Conservation (phyloP, 2,888 invertebrate genomes). For the Azorinus chamasolen region DNA sequence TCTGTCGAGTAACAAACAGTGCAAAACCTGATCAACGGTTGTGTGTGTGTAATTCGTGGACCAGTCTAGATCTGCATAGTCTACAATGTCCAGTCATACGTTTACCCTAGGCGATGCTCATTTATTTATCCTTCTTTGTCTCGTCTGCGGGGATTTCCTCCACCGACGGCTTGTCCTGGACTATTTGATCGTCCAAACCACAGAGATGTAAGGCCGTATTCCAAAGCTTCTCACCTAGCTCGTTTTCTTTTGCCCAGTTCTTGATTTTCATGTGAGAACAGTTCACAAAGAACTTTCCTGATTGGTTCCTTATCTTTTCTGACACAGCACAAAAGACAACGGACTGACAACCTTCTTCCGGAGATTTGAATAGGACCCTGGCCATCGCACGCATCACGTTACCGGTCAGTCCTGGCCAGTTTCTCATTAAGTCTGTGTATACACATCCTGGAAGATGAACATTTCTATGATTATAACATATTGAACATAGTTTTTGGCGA, state of each 20-base stretch:
- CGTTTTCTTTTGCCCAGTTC: constrained; percentile 65
- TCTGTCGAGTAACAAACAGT: too few relatives aligned
- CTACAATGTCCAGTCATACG: too few relatives aligned
- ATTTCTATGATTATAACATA: too few relatives aligned
- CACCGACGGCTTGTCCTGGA: background rate
- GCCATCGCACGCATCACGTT: constrained; percentile 73
- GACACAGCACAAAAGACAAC: constrained; percentile 80
- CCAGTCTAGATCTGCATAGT: too few relatives aligned
- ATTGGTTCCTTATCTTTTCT: constrained; percentile 75
- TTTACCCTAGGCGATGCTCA: too few relatives aligned
- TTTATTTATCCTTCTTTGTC: constrained; percentile 18
- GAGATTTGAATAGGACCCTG: constrained; percentile 79
- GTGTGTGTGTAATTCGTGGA: too few relatives aligned
- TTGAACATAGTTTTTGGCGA: too few relatives aligned
- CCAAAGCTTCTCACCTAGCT: constrained; percentile 74
- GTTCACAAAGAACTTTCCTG: constrained; percentile 77
- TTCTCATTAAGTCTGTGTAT: constrained; percentile 76
- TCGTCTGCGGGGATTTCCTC: constrained; percentile 8
- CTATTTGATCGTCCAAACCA: constrained; percentile 66
- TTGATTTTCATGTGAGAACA: constrained; percentile 67
- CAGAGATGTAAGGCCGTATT: constrained; percentile 75
- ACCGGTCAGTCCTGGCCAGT: constrained; percentile 80
- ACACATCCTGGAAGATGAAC: constrained; percentile 73
- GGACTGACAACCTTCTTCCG: constrained; percentile 82
- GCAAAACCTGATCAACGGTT: too few relatives aligned